Percentiles rank a stretch among this genome's conserved stretches.
Evolutionary conservation across 2,113 vertebrate genomes (phyloP).

Genomic region (Saguinus imperator): DNA sequence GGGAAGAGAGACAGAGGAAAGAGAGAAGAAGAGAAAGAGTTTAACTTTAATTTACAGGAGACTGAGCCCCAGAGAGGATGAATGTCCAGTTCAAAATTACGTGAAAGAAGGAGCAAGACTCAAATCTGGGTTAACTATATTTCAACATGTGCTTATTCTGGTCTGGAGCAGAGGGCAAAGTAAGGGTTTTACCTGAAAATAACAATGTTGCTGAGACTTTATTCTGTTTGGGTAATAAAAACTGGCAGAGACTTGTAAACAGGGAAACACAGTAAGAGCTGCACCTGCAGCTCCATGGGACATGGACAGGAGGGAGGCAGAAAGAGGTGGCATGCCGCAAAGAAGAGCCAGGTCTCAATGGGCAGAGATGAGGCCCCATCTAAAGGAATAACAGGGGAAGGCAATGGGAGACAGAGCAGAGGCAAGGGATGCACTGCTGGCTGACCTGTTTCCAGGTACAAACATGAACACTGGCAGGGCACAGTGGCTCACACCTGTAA

Average conservation of each 20-base stretch:
- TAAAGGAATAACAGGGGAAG: neutral
- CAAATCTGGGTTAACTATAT: neutral
- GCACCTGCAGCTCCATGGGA: neutral
- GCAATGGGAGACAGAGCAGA: neutral
- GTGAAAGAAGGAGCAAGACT: neutral
- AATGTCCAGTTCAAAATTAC: neutral
- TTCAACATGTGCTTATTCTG: neutral
- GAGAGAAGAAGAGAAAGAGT: neutral
- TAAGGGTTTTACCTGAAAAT: neutral
- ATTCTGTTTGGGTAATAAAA: neutral
- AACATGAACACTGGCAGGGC: neutral
- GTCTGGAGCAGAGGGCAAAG: neutral
- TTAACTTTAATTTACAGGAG: neutral
- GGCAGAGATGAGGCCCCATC: neutral
- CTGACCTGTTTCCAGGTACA: too few species aligned
- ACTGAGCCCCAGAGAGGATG: neutral
- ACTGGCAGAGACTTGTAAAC: neutral
- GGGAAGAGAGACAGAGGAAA: neutral
- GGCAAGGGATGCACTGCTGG: accelerated
- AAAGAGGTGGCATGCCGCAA: neutral
- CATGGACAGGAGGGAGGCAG: neutral
- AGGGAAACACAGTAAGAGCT: neutral
- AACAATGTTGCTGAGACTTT: neutral
- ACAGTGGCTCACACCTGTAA: too few species aligned
- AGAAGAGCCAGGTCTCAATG: neutral